phyloP scores from a whole-genome alignment of 2,888 invertebrate species.

The Mesoligia furuncula region DNA sequence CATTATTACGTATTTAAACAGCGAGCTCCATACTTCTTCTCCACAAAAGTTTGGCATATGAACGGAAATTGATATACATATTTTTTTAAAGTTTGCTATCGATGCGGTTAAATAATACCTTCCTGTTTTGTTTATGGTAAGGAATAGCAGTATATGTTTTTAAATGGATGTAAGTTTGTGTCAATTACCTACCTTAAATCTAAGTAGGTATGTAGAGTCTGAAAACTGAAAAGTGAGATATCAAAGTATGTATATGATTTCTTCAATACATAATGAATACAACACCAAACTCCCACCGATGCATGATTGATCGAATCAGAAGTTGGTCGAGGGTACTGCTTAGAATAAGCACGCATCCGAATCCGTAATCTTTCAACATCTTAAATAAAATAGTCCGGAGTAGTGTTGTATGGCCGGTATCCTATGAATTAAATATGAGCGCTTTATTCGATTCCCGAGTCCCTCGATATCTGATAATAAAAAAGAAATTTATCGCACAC shows the following conservation, averaged over 20 bases:
- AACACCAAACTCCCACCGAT: slow-evolving; percentile 27
- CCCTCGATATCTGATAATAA: slow-evolving; percentile 91
- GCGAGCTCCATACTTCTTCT: neutral
- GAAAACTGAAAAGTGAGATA: neutral
- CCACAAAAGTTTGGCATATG: neutral
- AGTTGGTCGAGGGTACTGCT: slow-evolving; percentile 71
- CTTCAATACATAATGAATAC: slow-evolving; percentile 36
- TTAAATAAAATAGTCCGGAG: slow-evolving; percentile 89
- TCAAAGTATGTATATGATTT: slow-evolving; percentile 7
- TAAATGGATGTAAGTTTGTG: neutral
- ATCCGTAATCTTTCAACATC: slow-evolving; percentile 87
- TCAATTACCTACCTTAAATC: too few relatives aligned
- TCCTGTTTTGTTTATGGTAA: neutral
- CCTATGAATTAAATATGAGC: slow-evolving; percentile 91
- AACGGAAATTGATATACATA: neutral
- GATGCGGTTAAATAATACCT: neutral
- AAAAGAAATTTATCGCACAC: slow-evolving; percentile 90
- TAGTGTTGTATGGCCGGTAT: slow-evolving; percentile 89
- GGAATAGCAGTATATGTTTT: neutral
- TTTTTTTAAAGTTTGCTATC: neutral
- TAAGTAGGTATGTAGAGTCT: neutral
- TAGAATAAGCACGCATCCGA: slow-evolving; percentile 77
- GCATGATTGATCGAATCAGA: slow-evolving; percentile 64
- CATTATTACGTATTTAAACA: neutral
- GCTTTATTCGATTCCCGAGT: slow-evolving; percentile 91